Conservation (phyloP, 2,888 invertebrate genomes). For the Caenorhabditis imperialis region DNA sequence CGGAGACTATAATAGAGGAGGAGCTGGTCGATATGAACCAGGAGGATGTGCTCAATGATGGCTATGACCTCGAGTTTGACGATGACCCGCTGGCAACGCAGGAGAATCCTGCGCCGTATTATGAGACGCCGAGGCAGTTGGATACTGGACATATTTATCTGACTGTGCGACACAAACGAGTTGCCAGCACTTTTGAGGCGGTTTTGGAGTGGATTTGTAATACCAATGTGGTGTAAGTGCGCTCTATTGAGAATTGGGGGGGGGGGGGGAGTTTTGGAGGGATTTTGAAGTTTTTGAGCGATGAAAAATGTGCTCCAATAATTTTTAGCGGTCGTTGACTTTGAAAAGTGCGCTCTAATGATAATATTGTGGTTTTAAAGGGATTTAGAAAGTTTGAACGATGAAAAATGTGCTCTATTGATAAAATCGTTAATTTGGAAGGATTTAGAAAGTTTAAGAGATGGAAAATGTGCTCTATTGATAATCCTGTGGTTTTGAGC, state of each 20-base stretch:
- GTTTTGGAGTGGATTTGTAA: slow-evolving; percentile 63
- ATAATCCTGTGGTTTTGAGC: too few relatives aligned
- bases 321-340: too few relatives aligned
- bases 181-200: slow-evolving; percentile 52
- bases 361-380: too few relatives aligned
- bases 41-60: slow-evolving; percentile 59
- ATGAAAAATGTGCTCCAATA: slow-evolving; percentile 4
- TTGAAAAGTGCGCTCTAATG: too few relatives aligned
- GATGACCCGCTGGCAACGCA: slow-evolving; percentile 57
- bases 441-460: too few relatives aligned
- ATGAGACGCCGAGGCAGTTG: slow-evolving; percentile 52
- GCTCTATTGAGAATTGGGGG: not conserved
- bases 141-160: slow-evolving; percentile 61
- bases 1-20: slow-evolving; percentile 2
- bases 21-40: slow-evolving; percentile 21
- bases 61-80: slow-evolving; percentile 62
- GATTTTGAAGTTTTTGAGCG: too few relatives aligned
- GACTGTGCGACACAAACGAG: slow-evolving; percentile 62
- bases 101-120: slow-evolving; percentile 60
- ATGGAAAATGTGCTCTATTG: too few relatives aligned
- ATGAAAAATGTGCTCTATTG: too few relatives aligned
- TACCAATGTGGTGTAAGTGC: slow-evolving; percentile 62
- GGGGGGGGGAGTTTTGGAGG: not conserved
- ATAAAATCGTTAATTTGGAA: too few relatives aligned
- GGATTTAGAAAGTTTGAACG: too few relatives aligned